Evolutionary conservation across 2,113 vertebrate genomes (phyloP).

Genomic region (Dipodomys stephensi): DNA sequence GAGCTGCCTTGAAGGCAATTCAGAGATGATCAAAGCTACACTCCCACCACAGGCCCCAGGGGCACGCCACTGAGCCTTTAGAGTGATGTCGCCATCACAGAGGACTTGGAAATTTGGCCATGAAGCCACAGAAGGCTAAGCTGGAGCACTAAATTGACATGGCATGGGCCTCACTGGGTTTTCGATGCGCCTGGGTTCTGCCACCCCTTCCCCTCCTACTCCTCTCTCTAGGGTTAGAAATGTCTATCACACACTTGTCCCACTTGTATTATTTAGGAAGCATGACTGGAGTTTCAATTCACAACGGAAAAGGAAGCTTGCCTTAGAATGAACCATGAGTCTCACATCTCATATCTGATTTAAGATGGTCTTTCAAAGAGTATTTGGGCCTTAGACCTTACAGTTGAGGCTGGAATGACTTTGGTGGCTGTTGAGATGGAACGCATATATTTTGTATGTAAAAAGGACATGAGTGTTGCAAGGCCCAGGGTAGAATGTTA

Average conservation of each 20-base stretch:
- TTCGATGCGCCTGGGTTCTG: not conserved
- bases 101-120: not conserved
- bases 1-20: not conserved
- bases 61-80: not conserved
- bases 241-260: not conserved
- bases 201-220: not conserved
- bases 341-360: not conserved
- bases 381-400: not conserved
- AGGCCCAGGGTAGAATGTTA: not conserved
- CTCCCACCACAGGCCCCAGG: not conserved
- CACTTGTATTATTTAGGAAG: not conserved
- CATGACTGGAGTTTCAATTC: constrained; percentile 32
- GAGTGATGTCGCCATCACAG: not conserved
- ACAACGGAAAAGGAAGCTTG: not conserved
- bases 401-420: not conserved
- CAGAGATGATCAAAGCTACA: not conserved
- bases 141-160: not conserved
- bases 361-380: not conserved
- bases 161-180: not conserved
- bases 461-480: not conserved
- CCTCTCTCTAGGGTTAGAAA: not conserved
- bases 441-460: not conserved
- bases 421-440: not conserved
- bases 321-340: constrained; percentile 1
- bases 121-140: not conserved